These are phyloP conservation scores for Coregonus ussuriensis DNA, from an alignment of 2,797 vertebrate genomes.

Conservation along the genomic window DNA sequence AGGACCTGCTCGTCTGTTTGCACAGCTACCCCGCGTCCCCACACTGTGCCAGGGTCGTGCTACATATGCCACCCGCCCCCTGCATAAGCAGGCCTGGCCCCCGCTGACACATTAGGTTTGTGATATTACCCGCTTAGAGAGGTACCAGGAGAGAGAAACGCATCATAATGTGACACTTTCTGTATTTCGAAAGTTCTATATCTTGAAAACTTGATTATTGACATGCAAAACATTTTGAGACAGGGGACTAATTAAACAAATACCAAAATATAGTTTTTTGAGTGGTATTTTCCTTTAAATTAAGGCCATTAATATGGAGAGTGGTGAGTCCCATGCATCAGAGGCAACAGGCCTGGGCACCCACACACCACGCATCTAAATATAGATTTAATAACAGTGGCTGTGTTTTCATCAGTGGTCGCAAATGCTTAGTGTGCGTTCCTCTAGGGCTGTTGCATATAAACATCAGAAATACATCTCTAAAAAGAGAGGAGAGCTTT, in stretches of 20 bases:
- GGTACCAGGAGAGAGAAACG: neutral
- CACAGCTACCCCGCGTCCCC: constrained; percentile 58
- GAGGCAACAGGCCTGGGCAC: constrained; percentile 48
- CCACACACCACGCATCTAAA: constrained; percentile 69
- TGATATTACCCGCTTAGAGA: constrained; percentile 40
- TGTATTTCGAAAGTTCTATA: too few relatives aligned
- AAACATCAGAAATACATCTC: constrained; percentile 54
- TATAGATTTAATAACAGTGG: constrained; percentile 76
- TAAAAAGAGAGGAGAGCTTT: constrained; percentile 28
- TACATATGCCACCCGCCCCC: constrained; percentile 62
- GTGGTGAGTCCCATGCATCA: constrained; percentile 44
- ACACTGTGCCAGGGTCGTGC: constrained; percentile 70
- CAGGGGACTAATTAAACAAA: too few relatives aligned
- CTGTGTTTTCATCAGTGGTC: constrained; percentile 59
- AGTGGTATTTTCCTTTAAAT: constrained; percentile 71
- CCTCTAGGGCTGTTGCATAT: constrained; percentile 38
- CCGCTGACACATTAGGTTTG: constrained; percentile 31
- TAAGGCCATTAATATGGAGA: constrained; percentile 68
- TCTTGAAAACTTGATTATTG: constrained; percentile 40
- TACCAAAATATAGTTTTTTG: constrained; percentile 51
- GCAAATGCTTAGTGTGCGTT: constrained; percentile 73
- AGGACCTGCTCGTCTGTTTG: constrained; percentile 67
- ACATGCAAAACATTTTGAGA: too few relatives aligned
- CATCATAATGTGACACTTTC: too few relatives aligned
- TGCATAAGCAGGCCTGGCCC: constrained; percentile 4